Evolutionary conservation across 2,113 vertebrate genomes (phyloP).

Genomic region (Paramisgurnus dabryanus): DNA sequence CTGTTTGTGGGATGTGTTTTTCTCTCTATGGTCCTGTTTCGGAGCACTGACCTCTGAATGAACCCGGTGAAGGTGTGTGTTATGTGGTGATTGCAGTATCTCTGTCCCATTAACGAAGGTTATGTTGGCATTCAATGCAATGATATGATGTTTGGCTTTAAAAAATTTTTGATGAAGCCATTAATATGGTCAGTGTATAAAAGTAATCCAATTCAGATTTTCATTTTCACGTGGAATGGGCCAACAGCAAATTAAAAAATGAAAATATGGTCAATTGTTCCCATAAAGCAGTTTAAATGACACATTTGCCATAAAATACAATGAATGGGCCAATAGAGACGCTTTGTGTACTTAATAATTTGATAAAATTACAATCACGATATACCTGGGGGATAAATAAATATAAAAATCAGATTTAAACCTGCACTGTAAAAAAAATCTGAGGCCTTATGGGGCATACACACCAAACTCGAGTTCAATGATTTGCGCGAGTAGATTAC

Average conservation of each 20-base stretch:
- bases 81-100: slow-evolving; percentile 2
- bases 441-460: no score
- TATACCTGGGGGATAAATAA: no score
- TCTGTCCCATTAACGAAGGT: background rate
- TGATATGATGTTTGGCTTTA: background rate
- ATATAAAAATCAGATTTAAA: no score
- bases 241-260: no score
- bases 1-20: slow-evolving; percentile 28
- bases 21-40: slow-evolving; percentile 15
- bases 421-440: no score
- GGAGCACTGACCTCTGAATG: slow-evolving; percentile 38
- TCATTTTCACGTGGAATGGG: background rate
- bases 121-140: slow-evolving; percentile 4
- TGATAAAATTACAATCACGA: background rate
- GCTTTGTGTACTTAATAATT: background rate
- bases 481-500: no score
- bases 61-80: slow-evolving; percentile 12
- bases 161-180: background rate
- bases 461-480: no score
- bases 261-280: background rate
- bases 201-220: background rate
- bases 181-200: background rate
- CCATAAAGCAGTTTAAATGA: background rate
- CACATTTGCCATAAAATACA: background rate
- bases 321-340: background rate